Evolutionary conservation across 2,113 vertebrate species (phyloP).

Genomic region (Tachuris rubrigastra): DNA sequence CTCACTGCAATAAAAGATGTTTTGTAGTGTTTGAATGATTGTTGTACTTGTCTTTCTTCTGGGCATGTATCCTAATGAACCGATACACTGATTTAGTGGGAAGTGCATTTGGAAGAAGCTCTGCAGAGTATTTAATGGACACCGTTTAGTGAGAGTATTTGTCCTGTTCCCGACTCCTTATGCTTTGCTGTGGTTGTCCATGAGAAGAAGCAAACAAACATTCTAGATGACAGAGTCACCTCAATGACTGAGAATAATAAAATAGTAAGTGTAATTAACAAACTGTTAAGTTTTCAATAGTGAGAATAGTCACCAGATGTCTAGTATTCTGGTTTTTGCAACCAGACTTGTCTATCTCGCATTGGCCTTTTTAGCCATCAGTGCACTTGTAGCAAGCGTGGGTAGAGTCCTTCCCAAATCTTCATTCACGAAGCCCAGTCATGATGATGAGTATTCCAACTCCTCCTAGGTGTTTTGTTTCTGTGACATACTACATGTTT

Average conservation of each 20-base stretch:
- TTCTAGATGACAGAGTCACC: neutral
- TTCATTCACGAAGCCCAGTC: no score
- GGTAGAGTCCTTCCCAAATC: no score
- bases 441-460: no score
- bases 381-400: no score
- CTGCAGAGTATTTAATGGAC: neutral
- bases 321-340: no score
- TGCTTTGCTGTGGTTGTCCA: neutral
- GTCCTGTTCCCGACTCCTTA: neutral
- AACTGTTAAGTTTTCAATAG: neutral
- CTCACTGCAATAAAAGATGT: no score
- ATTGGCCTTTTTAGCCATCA: no score
- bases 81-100: neutral
- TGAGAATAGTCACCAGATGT: neutral
- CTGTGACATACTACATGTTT: neutral
- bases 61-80: no score
- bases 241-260: neutral
- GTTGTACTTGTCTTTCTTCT: no score
- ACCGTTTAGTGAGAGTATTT: neutral
- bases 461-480: neutral
- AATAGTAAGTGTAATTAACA: neutral
- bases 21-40: no score
- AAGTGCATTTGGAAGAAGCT: neutral
- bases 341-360: no score
- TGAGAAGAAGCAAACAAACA: neutral